Evolutionary conservation across 2,888 invertebrate species (phyloP), one percentile per base, ranked within the genome.

Genomic region (Quadroppia sp.): DNA sequence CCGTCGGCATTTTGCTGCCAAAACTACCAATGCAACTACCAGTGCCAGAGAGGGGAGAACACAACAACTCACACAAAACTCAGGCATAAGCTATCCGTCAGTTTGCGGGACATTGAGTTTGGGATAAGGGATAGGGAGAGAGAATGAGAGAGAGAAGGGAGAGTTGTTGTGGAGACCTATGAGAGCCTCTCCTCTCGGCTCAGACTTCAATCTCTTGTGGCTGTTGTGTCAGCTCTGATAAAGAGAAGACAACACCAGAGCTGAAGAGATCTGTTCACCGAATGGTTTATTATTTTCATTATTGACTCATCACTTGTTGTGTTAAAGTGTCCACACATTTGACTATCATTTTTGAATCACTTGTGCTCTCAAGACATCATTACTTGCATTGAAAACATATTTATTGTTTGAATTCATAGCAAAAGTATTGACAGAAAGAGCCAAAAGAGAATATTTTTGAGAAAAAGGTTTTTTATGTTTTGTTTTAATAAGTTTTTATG

Each of bases 221-320:
- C 32, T 61, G 59, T 61, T 61, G 32, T 61, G 59, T 61, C 59
- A 61, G 59, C 59, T 17, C 56, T 61, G 32, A 61, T 61, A 61
- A 61, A 61, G 32, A 61, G 30, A 56, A 56, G 56, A 56, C 56
- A 56, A 56, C 28, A 25, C 30, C 56, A 13, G 28, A 56, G 30
- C 20, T 17, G 7, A n/a, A 53, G 23, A 17, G 13, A 61, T 30
- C n/a, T 7, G 13, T 32, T 32, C 59, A 17, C 28, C 30, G 25
- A 61, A 11, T 56, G 30, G 15, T 61, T 30, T 61, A 1, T 17
- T 23, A 17, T 2, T 6, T n/a, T 32, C n/a, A 32, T 30, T 61
- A 32, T 61, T 32, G 59, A 61, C 59, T 61, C 32, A 32, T 32
- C 59, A 61, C 59, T 61, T 32, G 59, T 61, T 23, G 53, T 23